A percentile compares a stretch with the other conserved stretches of the same genome.
These are phyloP conservation scores for Gambusia yucatana DNA, from an alignment of 2,797 vertebrate species.

Conservation along the genomic window DNA sequence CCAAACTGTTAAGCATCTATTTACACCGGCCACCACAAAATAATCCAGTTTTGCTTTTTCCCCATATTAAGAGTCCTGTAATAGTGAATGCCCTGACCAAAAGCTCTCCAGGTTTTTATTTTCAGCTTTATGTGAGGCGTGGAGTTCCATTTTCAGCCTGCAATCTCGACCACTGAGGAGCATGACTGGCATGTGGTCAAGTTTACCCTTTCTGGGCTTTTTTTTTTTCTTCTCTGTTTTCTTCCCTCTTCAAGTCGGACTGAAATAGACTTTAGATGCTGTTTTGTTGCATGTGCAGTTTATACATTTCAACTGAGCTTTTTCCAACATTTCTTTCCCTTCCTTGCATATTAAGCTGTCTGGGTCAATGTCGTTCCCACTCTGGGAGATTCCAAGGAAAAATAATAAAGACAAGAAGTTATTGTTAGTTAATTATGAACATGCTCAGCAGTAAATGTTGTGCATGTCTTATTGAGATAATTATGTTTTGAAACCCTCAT, in stretches of 20 bases:
- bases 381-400: background rate
- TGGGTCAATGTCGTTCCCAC: background rate
- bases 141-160: slow-evolving; percentile 64
- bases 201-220: slow-evolving; percentile 48
- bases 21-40: slow-evolving; percentile 38
- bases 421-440: background rate
- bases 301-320: slow-evolving; percentile 12
- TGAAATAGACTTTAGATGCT: slow-evolving; percentile 58
- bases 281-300: slow-evolving; percentile 27
- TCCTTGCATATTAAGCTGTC: background rate
- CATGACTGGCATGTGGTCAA: slow-evolving; percentile 72
- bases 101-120: slow-evolving; percentile 64
- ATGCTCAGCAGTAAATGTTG: background rate
- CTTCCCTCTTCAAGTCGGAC: slow-evolving; percentile 31
- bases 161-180: slow-evolving; percentile 49
- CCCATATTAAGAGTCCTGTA: slow-evolving; percentile 50
- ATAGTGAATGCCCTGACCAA: slow-evolving; percentile 39
- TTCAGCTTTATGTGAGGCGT: slow-evolving; percentile 71
- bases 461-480: too few relatives aligned
- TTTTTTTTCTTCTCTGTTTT: slow-evolving; percentile 5
- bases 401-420: background rate
- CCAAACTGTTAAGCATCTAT: slow-evolving; percentile 22
- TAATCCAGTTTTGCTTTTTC: slow-evolving; percentile 27
- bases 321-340: slow-evolving; percentile 18
- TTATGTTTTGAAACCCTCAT: background rate